phyloP scores from a whole-genome alignment of 2,113 vertebrate genomes.

The Malurus elegans region DNA sequence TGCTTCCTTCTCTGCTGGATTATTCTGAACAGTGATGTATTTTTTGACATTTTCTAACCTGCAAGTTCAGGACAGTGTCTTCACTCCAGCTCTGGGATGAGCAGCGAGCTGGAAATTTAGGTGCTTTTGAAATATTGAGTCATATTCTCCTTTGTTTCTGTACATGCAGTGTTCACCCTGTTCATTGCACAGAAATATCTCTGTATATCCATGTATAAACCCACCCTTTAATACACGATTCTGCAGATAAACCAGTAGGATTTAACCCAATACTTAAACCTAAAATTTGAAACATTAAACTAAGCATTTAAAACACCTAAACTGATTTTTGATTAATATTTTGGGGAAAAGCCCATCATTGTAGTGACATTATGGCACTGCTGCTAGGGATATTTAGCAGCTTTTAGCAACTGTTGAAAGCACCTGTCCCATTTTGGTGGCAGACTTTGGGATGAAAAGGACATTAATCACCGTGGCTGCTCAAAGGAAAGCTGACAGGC shows the following conservation, averaged over 20 bases:
- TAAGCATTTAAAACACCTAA: neutral
- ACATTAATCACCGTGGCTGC: neutral
- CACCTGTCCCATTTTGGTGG: neutral
- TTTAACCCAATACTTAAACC: neutral
- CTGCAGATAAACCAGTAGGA: fast-evolving
- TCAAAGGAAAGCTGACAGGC: neutral
- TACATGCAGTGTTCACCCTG: neutral
- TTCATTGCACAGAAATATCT: neutral
- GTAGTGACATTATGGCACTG: neutral
- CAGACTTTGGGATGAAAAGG: neutral
- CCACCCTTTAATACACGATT: neutral
- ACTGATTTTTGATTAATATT: neutral
- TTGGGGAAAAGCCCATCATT: neutral
- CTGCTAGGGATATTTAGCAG: neutral
- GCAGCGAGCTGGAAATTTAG: neutral
- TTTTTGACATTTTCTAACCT: neutral
- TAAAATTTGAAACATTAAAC: no score
- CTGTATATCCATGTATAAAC: neutral
- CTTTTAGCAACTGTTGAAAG: neutral
- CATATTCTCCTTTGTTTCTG: neutral
- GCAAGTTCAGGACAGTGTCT: neutral
- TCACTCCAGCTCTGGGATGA: neutral
- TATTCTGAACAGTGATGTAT: neutral
- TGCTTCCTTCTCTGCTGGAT: neutral
- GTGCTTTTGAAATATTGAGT: neutral